Percentiles rank a stretch among this genome's conserved stretches.
phyloP scores from a whole-genome alignment of 2,888 invertebrate genomes.

The Lepidochitona cinerea region DNA sequence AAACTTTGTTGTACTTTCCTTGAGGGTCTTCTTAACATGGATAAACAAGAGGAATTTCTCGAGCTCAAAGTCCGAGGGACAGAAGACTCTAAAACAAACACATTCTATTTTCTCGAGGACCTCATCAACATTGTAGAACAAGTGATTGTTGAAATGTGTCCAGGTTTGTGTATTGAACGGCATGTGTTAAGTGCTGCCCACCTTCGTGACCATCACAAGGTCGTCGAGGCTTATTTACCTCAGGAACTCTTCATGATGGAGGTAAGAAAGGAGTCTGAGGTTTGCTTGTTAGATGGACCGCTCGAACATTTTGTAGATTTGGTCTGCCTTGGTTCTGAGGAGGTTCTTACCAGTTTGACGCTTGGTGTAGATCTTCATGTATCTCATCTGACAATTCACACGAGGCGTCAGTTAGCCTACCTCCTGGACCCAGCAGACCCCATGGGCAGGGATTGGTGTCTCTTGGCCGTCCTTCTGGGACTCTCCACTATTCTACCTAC shows the following conservation, averaged over 20 bases:
- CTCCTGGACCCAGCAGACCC: constrained; percentile 74
- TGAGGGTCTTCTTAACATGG: constrained; percentile 79
- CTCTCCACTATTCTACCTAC: constrained; percentile 74
- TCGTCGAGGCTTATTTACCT: constrained; percentile 60
- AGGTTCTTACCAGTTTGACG: constrained; percentile 71
- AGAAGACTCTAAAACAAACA: constrained; percentile 65
- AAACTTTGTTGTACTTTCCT: constrained; percentile 79
- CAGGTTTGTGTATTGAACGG: constrained; percentile 78
- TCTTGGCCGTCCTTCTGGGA: constrained; percentile 74
- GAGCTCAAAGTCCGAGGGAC: constrained; percentile 81
- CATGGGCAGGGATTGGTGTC: constrained; percentile 75
- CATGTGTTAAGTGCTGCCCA: constrained; percentile 77
- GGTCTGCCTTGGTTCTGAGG: constrained; percentile 75
- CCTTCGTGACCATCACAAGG: constrained; percentile 49
- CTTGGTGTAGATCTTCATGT: constrained; percentile 77
- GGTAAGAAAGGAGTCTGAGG: constrained; percentile 66
- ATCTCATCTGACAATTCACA: constrained; percentile 76
- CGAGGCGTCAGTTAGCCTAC: constrained; percentile 73
- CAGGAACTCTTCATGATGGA: constrained; percentile 71
- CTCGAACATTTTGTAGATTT: constrained; percentile 76
- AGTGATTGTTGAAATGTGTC: constrained; percentile 78
- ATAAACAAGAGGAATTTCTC: constrained; percentile 72
- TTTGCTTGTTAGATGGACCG: constrained; percentile 71
- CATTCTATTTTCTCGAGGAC: constrained; percentile 81
- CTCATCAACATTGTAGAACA: constrained; percentile 77